phyloP scores from a whole-genome alignment of 37 sponge, comb jelly and placozoan species.

The Oscarella lobularis region DNA sequence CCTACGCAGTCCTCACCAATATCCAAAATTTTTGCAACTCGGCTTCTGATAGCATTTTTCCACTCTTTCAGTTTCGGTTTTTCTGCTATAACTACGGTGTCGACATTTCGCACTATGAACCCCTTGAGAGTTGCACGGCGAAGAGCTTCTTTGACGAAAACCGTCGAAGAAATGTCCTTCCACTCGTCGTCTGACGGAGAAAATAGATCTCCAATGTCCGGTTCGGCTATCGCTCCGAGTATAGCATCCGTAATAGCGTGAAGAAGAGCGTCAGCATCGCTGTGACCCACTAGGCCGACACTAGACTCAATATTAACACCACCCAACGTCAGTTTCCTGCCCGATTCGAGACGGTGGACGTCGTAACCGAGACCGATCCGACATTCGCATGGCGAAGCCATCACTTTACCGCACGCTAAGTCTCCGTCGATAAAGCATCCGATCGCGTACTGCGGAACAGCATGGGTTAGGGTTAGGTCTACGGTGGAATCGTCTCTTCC shows the following conservation, averaged over 20 bases:
- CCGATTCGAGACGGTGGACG: neutral
- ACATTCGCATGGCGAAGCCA: too few relatives aligned
- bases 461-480: too few relatives aligned
- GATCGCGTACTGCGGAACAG: too few relatives aligned
- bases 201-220: neutral
- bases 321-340: neutral
- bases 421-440: too few relatives aligned
- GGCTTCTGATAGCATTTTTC: neutral
- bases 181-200: neutral
- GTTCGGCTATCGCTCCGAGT: neutral
- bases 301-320: neutral
- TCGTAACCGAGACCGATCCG: neutral
- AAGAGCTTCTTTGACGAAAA: neutral
- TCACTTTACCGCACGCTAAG: too few relatives aligned
- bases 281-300: neutral
- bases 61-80: neutral
- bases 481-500: too few relatives aligned
- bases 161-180: neutral
- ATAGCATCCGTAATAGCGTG: neutral
- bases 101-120: neutral
- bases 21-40: neutral
- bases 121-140: neutral
- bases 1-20: neutral
- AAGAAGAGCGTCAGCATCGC: conserved; percentile 1
- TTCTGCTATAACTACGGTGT: neutral